These are phyloP conservation scores for Hoplias malabaricus DNA, from an alignment of 2,113 vertebrate genomes.

Conservation along the genomic window DNA sequence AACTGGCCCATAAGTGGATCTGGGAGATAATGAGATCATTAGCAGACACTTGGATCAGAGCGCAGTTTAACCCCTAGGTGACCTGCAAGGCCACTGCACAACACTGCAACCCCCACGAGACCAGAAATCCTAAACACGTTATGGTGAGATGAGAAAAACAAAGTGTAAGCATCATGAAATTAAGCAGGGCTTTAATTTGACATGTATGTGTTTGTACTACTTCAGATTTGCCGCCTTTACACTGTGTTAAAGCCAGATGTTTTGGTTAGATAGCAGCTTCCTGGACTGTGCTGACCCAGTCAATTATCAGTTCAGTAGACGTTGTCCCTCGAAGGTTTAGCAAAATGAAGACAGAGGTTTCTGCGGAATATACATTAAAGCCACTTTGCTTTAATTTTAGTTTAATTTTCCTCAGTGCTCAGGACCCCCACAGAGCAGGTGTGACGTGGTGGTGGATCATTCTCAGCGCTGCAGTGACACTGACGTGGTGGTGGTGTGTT, in stretches of 20 bases:
- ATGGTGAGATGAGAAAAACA: not conserved
- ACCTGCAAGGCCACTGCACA: not conserved
- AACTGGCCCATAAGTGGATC: slow-evolving; percentile 20
- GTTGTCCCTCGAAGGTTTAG: no score
- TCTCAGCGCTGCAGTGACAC: no score
- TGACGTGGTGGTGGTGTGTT: no score
- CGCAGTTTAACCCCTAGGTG: slow-evolving; percentile 19
- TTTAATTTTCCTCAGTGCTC: no score
- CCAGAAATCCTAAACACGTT: not conserved
- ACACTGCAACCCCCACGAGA: not conserved
- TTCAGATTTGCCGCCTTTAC: not conserved
- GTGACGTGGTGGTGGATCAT: no score
- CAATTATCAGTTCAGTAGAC: no score
- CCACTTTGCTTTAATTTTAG: no score
- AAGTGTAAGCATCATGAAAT: not conserved
- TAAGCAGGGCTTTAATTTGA: not conserved
- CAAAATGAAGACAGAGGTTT: no score
- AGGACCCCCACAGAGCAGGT: no score
- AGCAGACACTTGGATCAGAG: slow-evolving; percentile 31
- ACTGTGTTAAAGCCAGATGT: not conserved
- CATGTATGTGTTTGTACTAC: not conserved
- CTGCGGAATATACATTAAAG: no score
- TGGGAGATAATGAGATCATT: slow-evolving; percentile 33
- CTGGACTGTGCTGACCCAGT: not conserved
- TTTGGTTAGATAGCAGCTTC: not conserved